Evolutionary conservation across 1,140 invertebrate genomes (phyloP), one percentile per base, ranked within the genome.

Genomic region (Drosophila jambulina): DNA sequence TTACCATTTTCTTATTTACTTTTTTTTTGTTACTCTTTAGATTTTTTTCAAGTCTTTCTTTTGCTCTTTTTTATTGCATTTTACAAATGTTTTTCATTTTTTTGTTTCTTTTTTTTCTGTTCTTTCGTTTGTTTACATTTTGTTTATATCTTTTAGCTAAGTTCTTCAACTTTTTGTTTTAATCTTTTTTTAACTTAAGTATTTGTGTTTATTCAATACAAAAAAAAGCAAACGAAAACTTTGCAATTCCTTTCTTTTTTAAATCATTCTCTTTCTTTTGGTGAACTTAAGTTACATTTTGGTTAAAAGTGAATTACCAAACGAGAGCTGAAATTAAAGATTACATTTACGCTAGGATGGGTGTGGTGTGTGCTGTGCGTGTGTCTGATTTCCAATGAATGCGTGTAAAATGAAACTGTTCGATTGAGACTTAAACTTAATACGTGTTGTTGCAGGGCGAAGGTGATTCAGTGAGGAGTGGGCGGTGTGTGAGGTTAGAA

Each of bases 31-130:
- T 79, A 40, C 45, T 27, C 42, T 91, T 82, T 79, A 79, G 43
- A 75, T 88, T 91, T 92, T 80, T 88, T 92, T 88, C 75, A 92
- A 92, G 91, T 92, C 91, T 92, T 92, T 92, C 80, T 92, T 92
- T 92, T 92, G 91, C 86, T 91, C 75, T 87, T 92, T 92, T 92
- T 92, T 92, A 92, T 92, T 92, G 84, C 76, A 80, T 92, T 82
- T 91, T 92, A 78, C 79, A 82, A 70, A 64, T 80, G 67, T 81
- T 81, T 78, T 78, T 78, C 76, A 78, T 78, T 78, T 78, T 78
- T 78, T 78, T 78, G 67, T 78, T 78, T 38, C 6, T 64, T 78
- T 63, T 72, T 58, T 51, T 78, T 53, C 51, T 51, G 53, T 62
- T 65, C 58, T 64, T 67, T 64, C 58, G 48, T 60, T 53, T 34